Evolutionary conservation across 2,797 vertebrate species (phyloP).

Genomic region (Fringilla coelebs): DNA sequence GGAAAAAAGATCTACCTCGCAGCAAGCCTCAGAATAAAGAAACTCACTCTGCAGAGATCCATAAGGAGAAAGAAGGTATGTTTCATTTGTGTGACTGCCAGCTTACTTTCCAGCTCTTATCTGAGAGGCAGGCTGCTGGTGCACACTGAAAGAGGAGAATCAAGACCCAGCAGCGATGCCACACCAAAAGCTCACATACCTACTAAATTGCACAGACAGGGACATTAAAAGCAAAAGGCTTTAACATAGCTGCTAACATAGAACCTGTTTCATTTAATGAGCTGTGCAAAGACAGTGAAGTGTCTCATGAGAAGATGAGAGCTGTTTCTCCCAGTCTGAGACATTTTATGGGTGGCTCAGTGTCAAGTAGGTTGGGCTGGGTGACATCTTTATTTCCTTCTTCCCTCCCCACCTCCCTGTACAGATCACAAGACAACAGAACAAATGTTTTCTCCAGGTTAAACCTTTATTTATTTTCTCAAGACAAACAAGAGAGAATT

Average conservation of each 20-base stretch:
- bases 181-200: neutral
- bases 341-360: neutral
- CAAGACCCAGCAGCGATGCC: neutral
- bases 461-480: conserved; percentile 41
- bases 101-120: neutral
- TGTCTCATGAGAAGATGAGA: neutral
- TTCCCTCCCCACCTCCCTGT: neutral
- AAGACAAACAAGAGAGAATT: neutral
- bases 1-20: neutral
- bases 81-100: neutral
- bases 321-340: neutral
- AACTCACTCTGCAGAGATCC: neutral
- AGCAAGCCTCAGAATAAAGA: neutral
- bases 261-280: neutral
- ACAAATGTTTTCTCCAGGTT: neutral
- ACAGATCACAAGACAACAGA: neutral
- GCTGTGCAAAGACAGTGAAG: neutral
- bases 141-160: neutral
- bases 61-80: neutral
- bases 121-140: neutral
- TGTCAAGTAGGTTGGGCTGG: neutral
- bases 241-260: neutral
- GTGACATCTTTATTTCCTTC: neutral
- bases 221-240: neutral
- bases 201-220: neutral